These are phyloP conservation scores for Corythoichthys intestinalis DNA, from an alignment of 2,113 vertebrate genomes.

Conservation along the genomic window DNA sequence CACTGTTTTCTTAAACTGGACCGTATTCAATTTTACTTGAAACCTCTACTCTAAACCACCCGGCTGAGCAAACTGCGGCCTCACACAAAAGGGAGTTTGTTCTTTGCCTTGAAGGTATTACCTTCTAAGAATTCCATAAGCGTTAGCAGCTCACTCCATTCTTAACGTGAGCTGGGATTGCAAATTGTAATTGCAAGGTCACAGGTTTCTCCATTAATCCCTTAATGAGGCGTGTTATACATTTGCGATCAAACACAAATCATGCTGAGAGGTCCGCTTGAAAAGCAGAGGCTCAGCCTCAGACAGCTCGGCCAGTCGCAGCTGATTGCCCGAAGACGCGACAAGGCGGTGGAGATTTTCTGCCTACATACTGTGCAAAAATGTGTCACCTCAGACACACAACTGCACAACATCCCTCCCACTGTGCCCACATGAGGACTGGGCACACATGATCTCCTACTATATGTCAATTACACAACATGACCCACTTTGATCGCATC, in stretches of 20 bases:
- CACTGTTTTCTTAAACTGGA: too few relatives aligned
- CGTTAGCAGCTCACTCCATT: not conserved
- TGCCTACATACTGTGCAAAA: constrained; percentile 44
- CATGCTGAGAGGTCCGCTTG: constrained; percentile 28
- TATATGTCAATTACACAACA: constrained; percentile 23
- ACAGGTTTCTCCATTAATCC: constrained; percentile 3
- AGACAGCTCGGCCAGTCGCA: constrained; percentile 45
- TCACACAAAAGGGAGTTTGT: too few relatives aligned
- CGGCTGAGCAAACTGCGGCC: too few relatives aligned
- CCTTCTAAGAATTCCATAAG: not conserved
- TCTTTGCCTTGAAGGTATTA: not conserved
- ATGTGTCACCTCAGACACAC: constrained; percentile 53
- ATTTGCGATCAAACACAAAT: constrained; percentile 35
- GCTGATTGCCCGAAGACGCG: constrained; percentile 66
- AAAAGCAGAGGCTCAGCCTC: not conserved
- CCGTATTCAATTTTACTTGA: too few relatives aligned
- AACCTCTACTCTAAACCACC: too few relatives aligned
- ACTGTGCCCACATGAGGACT: constrained; percentile 54
- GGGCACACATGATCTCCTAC: constrained; percentile 32
- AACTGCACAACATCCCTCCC: constrained; percentile 21
- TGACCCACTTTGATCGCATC: constrained; percentile 31
- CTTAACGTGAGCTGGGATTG: constrained; percentile 1
- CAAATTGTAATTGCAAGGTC: constrained; percentile 30
- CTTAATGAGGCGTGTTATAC: constrained; percentile 18
- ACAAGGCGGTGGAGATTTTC: constrained; percentile 53